phyloP scores from a whole-genome alignment of 2,888 invertebrate genomes.

The Notocelia uddmanniana region DNA sequence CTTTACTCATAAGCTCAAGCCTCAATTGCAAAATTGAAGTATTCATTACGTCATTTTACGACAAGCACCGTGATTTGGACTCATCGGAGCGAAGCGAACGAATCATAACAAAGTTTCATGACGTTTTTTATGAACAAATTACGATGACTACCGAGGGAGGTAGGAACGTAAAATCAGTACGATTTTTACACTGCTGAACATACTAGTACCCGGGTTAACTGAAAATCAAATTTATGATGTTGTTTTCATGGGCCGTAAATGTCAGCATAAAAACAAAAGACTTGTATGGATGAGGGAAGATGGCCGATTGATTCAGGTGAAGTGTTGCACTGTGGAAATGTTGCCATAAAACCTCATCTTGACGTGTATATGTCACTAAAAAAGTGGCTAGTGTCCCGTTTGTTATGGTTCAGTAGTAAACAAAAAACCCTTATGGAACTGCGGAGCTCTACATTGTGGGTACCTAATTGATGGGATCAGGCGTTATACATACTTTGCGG shows the following conservation, averaged over 20 bases:
- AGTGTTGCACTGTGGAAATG: background rate
- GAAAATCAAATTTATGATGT: constrained; percentile 24
- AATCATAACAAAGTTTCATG: constrained; percentile 39
- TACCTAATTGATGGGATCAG: too few relatives aligned
- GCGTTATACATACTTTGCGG: too few relatives aligned
- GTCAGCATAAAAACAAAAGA: constrained; percentile 13
- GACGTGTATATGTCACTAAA: too few relatives aligned
- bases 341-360: too few relatives aligned
- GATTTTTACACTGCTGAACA: constrained; percentile 31
- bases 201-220: constrained; percentile 30
- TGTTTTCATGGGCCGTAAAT: constrained; percentile 20
- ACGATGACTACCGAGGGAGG: constrained; percentile 30
- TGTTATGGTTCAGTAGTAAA: too few relatives aligned
- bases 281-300: background rate
- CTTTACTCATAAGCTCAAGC: background rate
- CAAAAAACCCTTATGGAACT: too few relatives aligned
- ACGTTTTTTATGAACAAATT: constrained; percentile 39
- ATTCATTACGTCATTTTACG: constrained; percentile 19
- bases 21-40: constrained; percentile 6
- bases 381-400: too few relatives aligned
- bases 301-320: background rate
- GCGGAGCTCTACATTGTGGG: too few relatives aligned
- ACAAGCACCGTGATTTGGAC: constrained; percentile 27
- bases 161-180: constrained; percentile 29
- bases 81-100: constrained; percentile 30